Evolutionary conservation across 2,888 invertebrate genomes (phyloP).

Genomic region (Hybos culiciformis): DNA sequence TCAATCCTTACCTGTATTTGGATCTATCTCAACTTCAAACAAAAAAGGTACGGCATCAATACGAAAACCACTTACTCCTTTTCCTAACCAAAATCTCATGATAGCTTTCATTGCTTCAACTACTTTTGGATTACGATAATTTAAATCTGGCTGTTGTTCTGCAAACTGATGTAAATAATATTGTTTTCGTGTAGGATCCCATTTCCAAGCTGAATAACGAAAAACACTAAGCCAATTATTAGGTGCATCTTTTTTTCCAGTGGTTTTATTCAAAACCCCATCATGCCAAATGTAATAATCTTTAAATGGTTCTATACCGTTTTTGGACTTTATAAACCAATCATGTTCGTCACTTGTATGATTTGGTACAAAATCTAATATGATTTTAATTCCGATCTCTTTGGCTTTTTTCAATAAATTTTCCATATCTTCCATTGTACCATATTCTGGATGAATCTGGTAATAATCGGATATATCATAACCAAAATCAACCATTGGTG

Average conservation of each 20-base stretch:
- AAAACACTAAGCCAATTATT: slow-evolving; percentile 41
- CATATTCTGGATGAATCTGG: slow-evolving; percentile 53
- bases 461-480: slow-evolving; percentile 62
- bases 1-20: too few relatives aligned
- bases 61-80: slow-evolving; percentile 49
- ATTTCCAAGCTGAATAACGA: slow-evolving; percentile 48
- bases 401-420: slow-evolving; percentile 41
- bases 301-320: slow-evolving; percentile 44
- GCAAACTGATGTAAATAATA: slow-evolving; percentile 53
- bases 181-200: slow-evolving; percentile 40
- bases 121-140: slow-evolving; percentile 41
- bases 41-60: slow-evolving; percentile 33
- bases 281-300: slow-evolving; percentile 65
- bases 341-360: slow-evolving; percentile 59
- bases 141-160: slow-evolving; percentile 49
- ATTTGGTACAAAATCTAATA: slow-evolving; percentile 41
- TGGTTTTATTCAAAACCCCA: slow-evolving; percentile 32
- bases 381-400: slow-evolving; percentile 35
- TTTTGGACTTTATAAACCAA: slow-evolving; percentile 65
- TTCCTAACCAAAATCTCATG: slow-evolving; percentile 49
- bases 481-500: slow-evolving; percentile 66
- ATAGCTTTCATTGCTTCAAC: slow-evolving; percentile 41
- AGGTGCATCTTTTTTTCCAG: slow-evolving; percentile 30
- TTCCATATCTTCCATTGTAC: slow-evolving; percentile 56
- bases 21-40: slow-evolving; percentile 31